Conservation (phyloP, 1,140 invertebrate genomes). For the Condylostylus longicornis region DNA sequence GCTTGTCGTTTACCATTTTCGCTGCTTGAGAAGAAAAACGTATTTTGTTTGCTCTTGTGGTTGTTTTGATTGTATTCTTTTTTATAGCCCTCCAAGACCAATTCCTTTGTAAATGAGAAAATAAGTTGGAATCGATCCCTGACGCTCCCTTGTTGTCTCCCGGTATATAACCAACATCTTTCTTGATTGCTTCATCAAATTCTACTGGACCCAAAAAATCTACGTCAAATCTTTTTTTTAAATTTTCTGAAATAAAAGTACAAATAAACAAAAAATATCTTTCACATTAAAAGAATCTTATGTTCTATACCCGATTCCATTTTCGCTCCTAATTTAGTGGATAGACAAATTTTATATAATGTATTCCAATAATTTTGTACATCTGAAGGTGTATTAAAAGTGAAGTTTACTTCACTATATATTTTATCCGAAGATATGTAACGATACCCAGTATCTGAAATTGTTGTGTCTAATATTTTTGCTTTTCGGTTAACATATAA, state of each 20-base stretch:
- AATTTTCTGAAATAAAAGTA: too few relatives aligned
- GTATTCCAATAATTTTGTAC: constrained; percentile 61
- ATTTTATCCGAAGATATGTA: constrained; percentile 39
- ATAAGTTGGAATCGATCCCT: constrained; percentile 55
- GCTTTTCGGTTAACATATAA: constrained; percentile 50
- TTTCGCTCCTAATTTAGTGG: constrained; percentile 45
- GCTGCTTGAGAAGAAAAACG: too few relatives aligned
- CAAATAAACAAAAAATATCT: too few relatives aligned
- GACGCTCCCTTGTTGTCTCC: constrained; percentile 57
- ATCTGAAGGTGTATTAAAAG: constrained; percentile 39
- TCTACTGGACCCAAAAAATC: constrained; percentile 14
- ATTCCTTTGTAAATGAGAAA: constrained; percentile 50
- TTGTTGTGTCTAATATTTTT: constrained; percentile 53
- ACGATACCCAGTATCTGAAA: constrained; percentile 45
- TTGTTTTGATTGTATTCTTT: constrained; percentile 19
- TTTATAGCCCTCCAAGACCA: constrained; percentile 38
- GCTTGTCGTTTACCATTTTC: too few relatives aligned
- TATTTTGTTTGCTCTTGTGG: constrained; percentile 19
- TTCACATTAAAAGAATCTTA: too few relatives aligned
- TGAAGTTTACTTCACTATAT: constrained; percentile 40
- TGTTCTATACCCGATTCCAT: constrained; percentile 24
- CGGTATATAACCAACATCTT: constrained; percentile 41
- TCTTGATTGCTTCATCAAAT: constrained; percentile 15
- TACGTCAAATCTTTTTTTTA: constrained; percentile 5
- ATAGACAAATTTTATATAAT: constrained; percentile 49